Conservation (phyloP, 2,113 vertebrate genomes). For the Urocitellus parryii region DNA sequence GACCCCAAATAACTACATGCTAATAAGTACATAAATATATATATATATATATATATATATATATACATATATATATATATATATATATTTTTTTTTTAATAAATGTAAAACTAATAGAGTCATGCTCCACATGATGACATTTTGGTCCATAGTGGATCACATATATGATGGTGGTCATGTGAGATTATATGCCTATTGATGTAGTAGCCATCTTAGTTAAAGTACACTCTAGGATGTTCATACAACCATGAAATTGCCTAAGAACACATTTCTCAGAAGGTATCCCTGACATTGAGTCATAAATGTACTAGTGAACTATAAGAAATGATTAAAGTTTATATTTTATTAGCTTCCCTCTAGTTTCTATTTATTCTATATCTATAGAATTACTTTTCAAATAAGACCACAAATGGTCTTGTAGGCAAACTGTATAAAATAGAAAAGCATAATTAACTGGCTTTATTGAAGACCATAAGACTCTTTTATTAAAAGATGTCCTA, state of each 20-base stretch:
- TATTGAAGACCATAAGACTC: not conserved
- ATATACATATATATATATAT: too few species aligned
- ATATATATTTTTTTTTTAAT: not conserved
- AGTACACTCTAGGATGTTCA: not conserved
- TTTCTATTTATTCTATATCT: not conserved
- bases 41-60: too few species aligned
- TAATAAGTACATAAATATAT: not conserved
- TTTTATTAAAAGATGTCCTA: slow-evolving; percentile 25
- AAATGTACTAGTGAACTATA: not conserved
- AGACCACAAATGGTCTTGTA: slow-evolving; percentile 49
- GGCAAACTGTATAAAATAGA: not conserved
- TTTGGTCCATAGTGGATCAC: not conserved
- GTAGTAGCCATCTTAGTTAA: not conserved
- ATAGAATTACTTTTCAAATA: slow-evolving; percentile 34
- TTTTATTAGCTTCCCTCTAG: slow-evolving; percentile 25
- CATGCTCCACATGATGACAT: not conserved
- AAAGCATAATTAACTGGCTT: slow-evolving; percentile 50
- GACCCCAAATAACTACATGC: not conserved
- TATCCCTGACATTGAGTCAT: not conserved
- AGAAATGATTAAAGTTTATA: not conserved
- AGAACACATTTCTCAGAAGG: not conserved
- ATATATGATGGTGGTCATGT: not conserved
- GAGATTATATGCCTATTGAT: not conserved
- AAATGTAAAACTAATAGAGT: not conserved
- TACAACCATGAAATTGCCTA: not conserved